Base-by-base conservation (phyloP, 2,113 vertebrate species). In the Bufo gargarizans region DNA sequence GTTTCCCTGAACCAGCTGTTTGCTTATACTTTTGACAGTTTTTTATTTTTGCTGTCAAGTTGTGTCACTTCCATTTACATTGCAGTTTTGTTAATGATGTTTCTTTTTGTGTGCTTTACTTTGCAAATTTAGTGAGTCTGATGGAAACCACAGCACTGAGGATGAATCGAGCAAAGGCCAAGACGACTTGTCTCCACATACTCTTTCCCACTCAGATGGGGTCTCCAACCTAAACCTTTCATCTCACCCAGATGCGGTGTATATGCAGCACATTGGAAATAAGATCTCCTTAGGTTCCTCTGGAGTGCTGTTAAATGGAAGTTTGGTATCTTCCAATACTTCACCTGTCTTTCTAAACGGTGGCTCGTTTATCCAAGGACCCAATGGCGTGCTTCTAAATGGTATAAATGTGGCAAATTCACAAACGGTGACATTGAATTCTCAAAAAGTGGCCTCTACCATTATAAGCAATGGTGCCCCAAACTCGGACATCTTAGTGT, bases 141-240 rank as follows among this genome's bases (percentile, higher is more conserved):
- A 99, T 91, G 98, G 98, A 78, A 99, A 99, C 92, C 98, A 98
- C 92, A 99, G 98, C 94, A 99, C 98, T 81, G 98, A 99, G 93
- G 98, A 99, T 90, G 98, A 99, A 92, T 99, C 97, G 86, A 99
- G 97, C 92, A 99, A 99, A 92, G 98, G 98, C 50, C 97, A 98
- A 84, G 98, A 99, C 85, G 98, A 99, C 92, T 88, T 99, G 88
- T 98, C 98, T 90, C 98, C 98, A 47, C 96, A 98, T 71, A 95
- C 97, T 0, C 96, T 99, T 20, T 95, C 94, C 90, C 96, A 97
- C 2, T 97, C 98, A 0, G 97, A 99, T 0, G 93, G 96, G 0
- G 91, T 97, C 58, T 92, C 96, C 91, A 95, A 94, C 91, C 94
- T 97, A 89, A 96, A 95, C 90, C 94, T 97, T 92, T 91, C 97